phyloP scores from a whole-genome alignment of 2,113 vertebrate genomes.

The Oryctolagus cuniculus region DNA sequence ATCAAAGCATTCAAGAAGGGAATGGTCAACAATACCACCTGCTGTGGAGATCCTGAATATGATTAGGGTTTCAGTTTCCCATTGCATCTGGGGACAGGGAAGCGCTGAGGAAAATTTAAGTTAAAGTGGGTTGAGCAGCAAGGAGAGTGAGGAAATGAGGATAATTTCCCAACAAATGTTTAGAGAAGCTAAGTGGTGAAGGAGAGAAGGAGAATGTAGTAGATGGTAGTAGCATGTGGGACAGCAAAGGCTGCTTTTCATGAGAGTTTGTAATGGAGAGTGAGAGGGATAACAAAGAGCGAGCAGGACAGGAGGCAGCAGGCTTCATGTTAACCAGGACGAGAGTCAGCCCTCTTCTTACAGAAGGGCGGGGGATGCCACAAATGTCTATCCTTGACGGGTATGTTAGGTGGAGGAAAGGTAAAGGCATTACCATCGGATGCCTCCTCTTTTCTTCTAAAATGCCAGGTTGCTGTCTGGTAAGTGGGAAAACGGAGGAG shows the following conservation, averaged over 20 bases:
- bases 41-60: background rate
- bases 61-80: background rate
- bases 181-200: slow-evolving; percentile 23
- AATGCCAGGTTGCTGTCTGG: slow-evolving; percentile 11
- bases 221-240: background rate
- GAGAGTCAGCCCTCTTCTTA: background rate
- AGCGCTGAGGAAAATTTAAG: background rate
- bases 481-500: background rate
- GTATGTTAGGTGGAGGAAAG: background rate
- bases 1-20: background rate
- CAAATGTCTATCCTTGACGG: background rate
- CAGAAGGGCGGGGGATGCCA: background rate
- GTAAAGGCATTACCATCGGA: background rate
- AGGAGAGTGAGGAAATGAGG: background rate
- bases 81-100: slow-evolving; percentile 15
- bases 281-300: background rate
- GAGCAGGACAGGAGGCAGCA: background rate
- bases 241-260: slow-evolving; percentile 17
- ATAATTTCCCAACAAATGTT: background rate
- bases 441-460: slow-evolving; percentile 33
- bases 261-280: background rate
- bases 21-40: background rate
- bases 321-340: background rate
- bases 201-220: background rate
- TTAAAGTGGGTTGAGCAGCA: background rate